phyloP scores from a whole-genome alignment of 2,888 invertebrate species.

The Nomada fucata region DNA sequence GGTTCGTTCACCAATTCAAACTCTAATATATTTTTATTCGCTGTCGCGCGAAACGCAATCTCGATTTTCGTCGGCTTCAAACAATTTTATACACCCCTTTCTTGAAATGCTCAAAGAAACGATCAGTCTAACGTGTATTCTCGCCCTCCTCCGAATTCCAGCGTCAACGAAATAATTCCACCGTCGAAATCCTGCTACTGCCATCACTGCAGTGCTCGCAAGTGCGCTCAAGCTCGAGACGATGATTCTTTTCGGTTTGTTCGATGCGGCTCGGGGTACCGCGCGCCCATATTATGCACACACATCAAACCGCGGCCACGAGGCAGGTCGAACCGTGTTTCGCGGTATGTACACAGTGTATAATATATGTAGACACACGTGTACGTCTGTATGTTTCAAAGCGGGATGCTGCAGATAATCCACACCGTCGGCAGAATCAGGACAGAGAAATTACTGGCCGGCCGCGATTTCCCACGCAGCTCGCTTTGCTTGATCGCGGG shows the following conservation, averaged over 20 bases:
- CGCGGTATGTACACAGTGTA: constrained; percentile 13
- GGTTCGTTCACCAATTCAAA: no score
- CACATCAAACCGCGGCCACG: constrained; percentile 30
- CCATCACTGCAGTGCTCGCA: neutral
- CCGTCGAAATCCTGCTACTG: no score
- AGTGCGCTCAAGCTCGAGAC: constrained; percentile 9
- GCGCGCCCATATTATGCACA: neutral
- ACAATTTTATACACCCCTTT: no score
- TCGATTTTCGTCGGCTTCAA: no score
- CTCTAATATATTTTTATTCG: no score
- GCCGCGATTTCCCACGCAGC: constrained; percentile 74
- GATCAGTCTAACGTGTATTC: no score
- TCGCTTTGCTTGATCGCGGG: constrained; percentile 64
- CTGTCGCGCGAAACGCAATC: no score
- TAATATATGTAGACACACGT: constrained; percentile 36
- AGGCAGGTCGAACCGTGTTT: constrained; percentile 38
- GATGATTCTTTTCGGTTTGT: constrained; percentile 47
- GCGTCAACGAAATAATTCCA: no score
- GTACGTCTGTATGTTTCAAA: constrained; percentile 64
- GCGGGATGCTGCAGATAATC: constrained; percentile 72
- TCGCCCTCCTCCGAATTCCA: no score
- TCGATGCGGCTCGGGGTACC: constrained; percentile 5
- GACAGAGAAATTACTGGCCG: constrained; percentile 72
- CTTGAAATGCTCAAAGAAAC: no score
- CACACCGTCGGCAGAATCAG: constrained; percentile 72